Evolutionary conservation across 2,113 vertebrate genomes (phyloP).

Genomic region (Carettochelys insculpta): DNA sequence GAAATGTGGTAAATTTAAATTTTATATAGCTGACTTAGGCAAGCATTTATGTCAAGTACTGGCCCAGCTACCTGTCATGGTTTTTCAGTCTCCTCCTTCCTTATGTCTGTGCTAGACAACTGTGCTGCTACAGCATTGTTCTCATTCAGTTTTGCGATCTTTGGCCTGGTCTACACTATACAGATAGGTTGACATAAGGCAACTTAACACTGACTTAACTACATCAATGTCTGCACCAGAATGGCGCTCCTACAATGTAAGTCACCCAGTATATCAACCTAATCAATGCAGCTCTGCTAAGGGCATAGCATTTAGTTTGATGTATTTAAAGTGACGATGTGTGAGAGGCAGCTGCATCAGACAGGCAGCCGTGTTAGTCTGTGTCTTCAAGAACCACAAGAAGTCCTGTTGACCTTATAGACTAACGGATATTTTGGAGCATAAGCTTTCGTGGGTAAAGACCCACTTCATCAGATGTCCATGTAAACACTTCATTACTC

Average conservation of each 20-base stretch:
- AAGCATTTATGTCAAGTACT: not conserved
- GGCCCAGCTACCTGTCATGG: not conserved
- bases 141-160: not conserved
- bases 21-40: not conserved
- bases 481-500: not conserved
- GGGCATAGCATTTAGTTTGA: not conserved
- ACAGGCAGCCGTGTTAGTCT: too few species aligned
- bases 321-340: not conserved
- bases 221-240: not conserved
- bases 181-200: not conserved
- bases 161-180: not conserved
- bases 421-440: too few species aligned
- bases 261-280: not conserved
- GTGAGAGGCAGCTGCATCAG: too few species aligned
- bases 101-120: slow-evolving; percentile 26
- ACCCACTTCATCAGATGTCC: too few species aligned
- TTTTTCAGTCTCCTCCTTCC: not conserved
- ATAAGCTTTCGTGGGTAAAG: too few species aligned
- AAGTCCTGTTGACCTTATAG: too few species aligned
- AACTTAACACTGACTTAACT: not conserved
- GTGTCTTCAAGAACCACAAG: too few species aligned
- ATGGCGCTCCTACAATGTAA: not conserved
- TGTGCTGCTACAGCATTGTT: not conserved
- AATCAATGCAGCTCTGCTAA: not conserved
- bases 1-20: too few species aligned